These are phyloP conservation scores for Villa cingulata DNA, from an alignment of 2,888 invertebrate species.

Conservation along the genomic window DNA sequence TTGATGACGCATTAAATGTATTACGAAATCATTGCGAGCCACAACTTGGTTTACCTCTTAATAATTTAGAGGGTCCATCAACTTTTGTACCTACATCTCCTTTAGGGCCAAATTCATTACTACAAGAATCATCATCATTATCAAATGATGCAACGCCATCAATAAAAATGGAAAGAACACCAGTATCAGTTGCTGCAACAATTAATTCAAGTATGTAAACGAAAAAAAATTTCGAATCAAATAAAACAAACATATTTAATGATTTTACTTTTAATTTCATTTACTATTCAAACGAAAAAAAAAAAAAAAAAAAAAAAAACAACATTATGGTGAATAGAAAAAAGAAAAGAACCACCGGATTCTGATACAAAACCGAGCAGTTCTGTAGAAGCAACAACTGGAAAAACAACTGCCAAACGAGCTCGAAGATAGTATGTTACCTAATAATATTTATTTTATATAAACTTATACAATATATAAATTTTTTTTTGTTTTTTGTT, in stretches of 20 bases:
- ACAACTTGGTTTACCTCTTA: conserved; percentile 42
- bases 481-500: no score
- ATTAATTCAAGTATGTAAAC: conserved; percentile 34
- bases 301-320: no score
- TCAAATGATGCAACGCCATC: conserved; percentile 22
- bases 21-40: conserved; percentile 89
- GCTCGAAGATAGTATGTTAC: conserved; percentile 64
- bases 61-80: conserved; percentile 31
- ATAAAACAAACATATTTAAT: not conserved
- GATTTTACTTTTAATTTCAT: not conserved
- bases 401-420: conserved; percentile 47
- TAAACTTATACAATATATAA: not conserved
- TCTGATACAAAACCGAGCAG: conserved; percentile 37
- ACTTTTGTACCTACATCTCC: conserved; percentile 33
- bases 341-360: conserved; percentile 74
- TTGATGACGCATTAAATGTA: conserved; percentile 93
- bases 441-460: not conserved
- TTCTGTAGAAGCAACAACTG: conserved; percentile 29
- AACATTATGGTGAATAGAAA: conserved; percentile 10
- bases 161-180: conserved; percentile 36
- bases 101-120: conserved; percentile 23
- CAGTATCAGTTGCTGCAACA: conserved; percentile 21
- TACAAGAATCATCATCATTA: conserved; percentile 39
- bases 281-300: no score
- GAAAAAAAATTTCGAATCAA: no score